These are phyloP conservation scores for Etheostoma cragini DNA, from an alignment of 2,113 vertebrate genomes.

Conservation along the genomic window DNA sequence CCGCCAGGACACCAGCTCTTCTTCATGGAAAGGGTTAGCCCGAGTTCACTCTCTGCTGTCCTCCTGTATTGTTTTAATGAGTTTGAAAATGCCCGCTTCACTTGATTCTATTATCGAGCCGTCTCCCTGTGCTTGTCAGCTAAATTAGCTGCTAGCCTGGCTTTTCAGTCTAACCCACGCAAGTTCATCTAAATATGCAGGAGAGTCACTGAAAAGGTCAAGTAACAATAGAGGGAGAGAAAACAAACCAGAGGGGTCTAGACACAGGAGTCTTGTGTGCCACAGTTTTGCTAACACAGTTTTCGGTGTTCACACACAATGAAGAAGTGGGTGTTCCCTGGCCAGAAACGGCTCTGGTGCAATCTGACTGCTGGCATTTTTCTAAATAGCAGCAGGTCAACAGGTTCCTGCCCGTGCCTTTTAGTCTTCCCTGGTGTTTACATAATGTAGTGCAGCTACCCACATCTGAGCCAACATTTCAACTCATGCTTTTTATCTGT, in stretches of 20 bases:
- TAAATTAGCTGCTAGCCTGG: conserved; percentile 63
- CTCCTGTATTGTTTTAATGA: conserved; percentile 69
- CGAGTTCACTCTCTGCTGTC: conserved; percentile 61
- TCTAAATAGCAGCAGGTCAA: conserved; percentile 64
- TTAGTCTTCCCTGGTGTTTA: conserved; percentile 51
- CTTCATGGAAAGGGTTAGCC: conserved; percentile 61
- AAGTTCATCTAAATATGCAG: conserved; percentile 52
- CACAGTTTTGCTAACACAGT: conserved; percentile 7
- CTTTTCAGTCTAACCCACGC: conserved; percentile 35
- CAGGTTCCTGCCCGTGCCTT: conserved; percentile 48
- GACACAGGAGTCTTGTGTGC: background rate
- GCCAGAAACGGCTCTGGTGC: conserved; percentile 16
- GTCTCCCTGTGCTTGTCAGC: conserved; percentile 50
- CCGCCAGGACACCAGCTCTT: conserved; percentile 40
- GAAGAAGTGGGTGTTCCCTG: conserved; percentile 46
- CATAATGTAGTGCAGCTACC: conserved; percentile 49
- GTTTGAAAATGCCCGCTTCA: conserved; percentile 46
- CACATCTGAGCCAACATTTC: conserved; percentile 36
- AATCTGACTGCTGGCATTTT: conserved; percentile 47
- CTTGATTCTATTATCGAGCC: conserved; percentile 60
- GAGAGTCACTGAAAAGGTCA: conserved; percentile 53
- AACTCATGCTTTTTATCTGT: conserved; percentile 2
- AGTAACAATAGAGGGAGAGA: conserved; percentile 52
- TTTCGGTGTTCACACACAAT: background rate
- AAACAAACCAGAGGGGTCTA: conserved; percentile 5